Evolutionary conservation across 2,797 vertebrate genomes (phyloP).

Genomic region (Psittacula derbiana): DNA sequence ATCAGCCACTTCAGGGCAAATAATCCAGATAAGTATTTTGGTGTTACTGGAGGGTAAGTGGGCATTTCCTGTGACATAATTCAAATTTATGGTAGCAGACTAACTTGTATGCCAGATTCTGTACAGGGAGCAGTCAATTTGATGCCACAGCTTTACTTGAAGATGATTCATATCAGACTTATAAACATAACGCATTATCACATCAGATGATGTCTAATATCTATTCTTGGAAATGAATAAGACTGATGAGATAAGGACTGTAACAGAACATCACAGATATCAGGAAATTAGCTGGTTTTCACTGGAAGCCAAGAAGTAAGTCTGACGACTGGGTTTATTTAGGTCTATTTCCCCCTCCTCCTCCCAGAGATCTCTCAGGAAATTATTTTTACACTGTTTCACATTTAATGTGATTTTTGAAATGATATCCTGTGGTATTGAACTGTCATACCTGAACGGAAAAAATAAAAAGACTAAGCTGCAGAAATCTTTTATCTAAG

Average conservation of each 20-base stretch:
- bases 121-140: neutral
- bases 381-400: neutral
- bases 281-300: constrained; percentile 12
- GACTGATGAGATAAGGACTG: constrained; percentile 20
- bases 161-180: constrained; percentile 47
- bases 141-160: constrained; percentile 26
- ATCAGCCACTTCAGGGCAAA: constrained; percentile 27
- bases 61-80: constrained; percentile 31
- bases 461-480: neutral
- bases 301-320: neutral
- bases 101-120: neutral
- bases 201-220: constrained; percentile 15
- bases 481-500: neutral
- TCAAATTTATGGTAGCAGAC: neutral
- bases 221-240: constrained; percentile 48
- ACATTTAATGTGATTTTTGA: neutral
- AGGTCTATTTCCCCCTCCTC: neutral
- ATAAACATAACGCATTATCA: constrained; percentile 26
- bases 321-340: neutral
- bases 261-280: constrained; percentile 12
- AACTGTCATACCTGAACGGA: neutral
- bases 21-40: constrained; percentile 7
- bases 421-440: neutral
- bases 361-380: neutral
- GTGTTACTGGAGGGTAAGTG: neutral